Conservation (phyloP, 2,888 invertebrate genomes). For the Azorinus chamasolen region DNA sequence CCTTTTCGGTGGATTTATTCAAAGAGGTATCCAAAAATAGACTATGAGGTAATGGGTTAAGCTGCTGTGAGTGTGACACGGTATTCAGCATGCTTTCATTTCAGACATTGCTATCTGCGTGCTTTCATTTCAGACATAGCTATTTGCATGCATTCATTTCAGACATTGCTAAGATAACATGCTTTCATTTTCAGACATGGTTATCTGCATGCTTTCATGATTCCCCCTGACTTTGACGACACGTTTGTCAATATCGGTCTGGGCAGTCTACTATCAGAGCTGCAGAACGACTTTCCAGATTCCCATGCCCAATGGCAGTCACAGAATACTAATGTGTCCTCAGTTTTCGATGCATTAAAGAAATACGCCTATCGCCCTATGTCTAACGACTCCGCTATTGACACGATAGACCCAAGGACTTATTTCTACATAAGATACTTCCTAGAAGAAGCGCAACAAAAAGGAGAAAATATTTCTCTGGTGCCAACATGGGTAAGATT, state of each 20-base stretch:
- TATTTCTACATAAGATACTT: constrained; percentile 79
- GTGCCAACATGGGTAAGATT: constrained; percentile 81
- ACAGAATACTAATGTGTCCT: constrained; percentile 77
- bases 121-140: too few relatives aligned
- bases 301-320: constrained; percentile 72
- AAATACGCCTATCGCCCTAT: constrained; percentile 80
- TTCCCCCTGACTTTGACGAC: constrained; percentile 84
- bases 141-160: too few relatives aligned
- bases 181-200: constrained; percentile 58
- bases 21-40: too few relatives aligned
- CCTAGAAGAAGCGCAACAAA: constrained; percentile 67
- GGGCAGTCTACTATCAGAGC: constrained; percentile 74
- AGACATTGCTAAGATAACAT: too few relatives aligned
- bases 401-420: constrained; percentile 79
- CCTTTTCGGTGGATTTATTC: too few relatives aligned
- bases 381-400: constrained; percentile 66
- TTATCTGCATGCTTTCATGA: constrained; percentile 71
- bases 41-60: too few relatives aligned
- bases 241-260: constrained; percentile 82
- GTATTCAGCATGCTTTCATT: too few relatives aligned
- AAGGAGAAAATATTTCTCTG: constrained; percentile 72
- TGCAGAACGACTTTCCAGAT: constrained; percentile 68
- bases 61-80: too few relatives aligned
- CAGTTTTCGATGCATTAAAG: constrained; percentile 76
- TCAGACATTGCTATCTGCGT: too few relatives aligned